Conservation (phyloP, 1,140 invertebrate genomes). For the Araneus ventricosus region DNA sequence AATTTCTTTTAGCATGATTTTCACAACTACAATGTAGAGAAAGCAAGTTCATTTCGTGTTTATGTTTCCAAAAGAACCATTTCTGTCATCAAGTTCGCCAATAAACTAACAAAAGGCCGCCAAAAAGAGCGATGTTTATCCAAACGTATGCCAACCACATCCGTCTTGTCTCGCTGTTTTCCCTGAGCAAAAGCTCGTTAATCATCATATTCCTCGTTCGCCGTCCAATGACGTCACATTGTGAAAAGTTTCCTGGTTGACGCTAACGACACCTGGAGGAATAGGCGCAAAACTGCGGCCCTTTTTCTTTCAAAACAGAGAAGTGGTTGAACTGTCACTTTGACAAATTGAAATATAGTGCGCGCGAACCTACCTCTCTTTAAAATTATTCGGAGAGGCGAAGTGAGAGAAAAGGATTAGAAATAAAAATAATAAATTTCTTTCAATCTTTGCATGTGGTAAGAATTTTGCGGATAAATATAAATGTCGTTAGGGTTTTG, state of each 20-base stretch:
- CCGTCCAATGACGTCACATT: constrained; percentile 73
- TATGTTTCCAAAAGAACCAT: not conserved
- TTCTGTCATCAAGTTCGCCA: not conserved
- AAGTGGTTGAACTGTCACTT: constrained; percentile 73
- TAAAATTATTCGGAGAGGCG: constrained; percentile 47
- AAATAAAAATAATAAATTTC: constrained; percentile 46
- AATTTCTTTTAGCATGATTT: not conserved
- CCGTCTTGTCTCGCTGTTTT: constrained; percentile 44
- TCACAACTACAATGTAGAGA: not conserved
- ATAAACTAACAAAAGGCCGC: not conserved
- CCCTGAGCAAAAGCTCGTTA: constrained; percentile 71
- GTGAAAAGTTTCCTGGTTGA: constrained; percentile 75
- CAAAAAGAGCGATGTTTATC: constrained; percentile 50
- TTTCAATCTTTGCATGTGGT: not conserved
- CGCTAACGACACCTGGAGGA: constrained; percentile 75
- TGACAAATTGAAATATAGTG: constrained; percentile 75
- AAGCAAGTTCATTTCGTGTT: not conserved
- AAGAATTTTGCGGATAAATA: not conserved
- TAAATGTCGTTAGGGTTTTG: not conserved
- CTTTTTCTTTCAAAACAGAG: constrained; percentile 70
- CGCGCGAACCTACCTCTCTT: not conserved
- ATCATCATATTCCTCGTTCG: constrained; percentile 73
- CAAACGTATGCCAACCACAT: not conserved
- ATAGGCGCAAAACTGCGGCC: constrained; percentile 69
- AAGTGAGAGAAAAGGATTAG: constrained; percentile 36